Evolutionary conservation across 2,888 invertebrate genomes (phyloP), one percentile per base, ranked within the genome.

Genomic region (Phyllotreta striolata): DNA sequence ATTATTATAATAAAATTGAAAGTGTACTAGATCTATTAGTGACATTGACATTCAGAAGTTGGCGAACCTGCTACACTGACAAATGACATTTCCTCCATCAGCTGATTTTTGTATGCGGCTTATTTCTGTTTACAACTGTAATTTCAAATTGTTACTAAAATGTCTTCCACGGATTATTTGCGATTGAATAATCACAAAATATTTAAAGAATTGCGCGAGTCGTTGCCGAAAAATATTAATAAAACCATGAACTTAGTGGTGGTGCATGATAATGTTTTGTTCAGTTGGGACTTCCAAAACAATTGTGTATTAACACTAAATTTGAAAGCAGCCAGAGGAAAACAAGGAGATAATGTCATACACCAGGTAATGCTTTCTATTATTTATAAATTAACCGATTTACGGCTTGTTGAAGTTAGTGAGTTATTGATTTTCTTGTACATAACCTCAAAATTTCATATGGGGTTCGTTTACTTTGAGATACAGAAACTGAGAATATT

Each of bases 221-320:
- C 83, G 72, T 78, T 89, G 37, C 81, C 83, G 51, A 85, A 86
- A 73, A 83, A 82, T 35, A 81, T 81, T 66, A 84, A 83, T 64
- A 88, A 87, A 72, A 85, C 89, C 70, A 83, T 84, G 64, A 89
- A 88, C 80, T 84, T 89, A 70, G 77, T 90, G 35, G 86, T 86
- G 72, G 84, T 89, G 58, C 85, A 85, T 64, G 89, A 90, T 70
- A 88, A 89, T 78, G 85, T 89, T 71, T 80, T 90, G 61, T 91
- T 87, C 75, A 84, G 87, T 71, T 91, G 90, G 91, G 86, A 88
- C 76, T 83, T 85, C 1, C 80, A 84, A 62, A 87, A 89, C 77
- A 86, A 85, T 75, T 88, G 88, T 78, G 83, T 90, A 66, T 81
- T 87, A 72, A 84, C 87, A 64, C 79, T 90, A 68, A 88, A 89